Evolutionary conservation across 1,140 invertebrate species (phyloP), one percentile per base, ranked within the genome.

Genomic region (Bradynema listronoti): DNA sequence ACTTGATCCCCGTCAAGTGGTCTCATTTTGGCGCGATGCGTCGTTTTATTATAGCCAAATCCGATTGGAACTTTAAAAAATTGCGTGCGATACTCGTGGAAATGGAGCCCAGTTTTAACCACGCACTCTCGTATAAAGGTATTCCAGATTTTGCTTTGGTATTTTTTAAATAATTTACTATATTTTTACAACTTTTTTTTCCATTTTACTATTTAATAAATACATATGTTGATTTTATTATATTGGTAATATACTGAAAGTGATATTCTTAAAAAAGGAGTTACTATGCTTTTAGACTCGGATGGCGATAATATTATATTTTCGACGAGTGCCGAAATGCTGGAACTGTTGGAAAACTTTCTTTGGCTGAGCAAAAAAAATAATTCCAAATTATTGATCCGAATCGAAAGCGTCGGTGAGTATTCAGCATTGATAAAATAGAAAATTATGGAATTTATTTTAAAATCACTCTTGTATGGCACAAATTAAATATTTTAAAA

Each of bases 281-380:
- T n/a, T n/a, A n/a, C n/a, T 27, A 16, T 69, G 24, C 22, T 24
- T 66, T 60, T 43, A 67, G 61, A 66, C 61, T 45, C n/a, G 32
- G 61, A 66, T 16, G 55, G 25, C 32, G 61, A 66, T 59, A 43
- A 25, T 27, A 63, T 66, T 27, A 42, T 42, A 14, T 69, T 60
- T 34, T 25, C 32, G 9, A 43, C 47, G 9, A 63, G 33, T 43
- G 33, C 60, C 27, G 57, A 59, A 30, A 59, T 59, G 57, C 32
- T 41, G 6, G 19, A 46, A 42, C 42, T 61, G 58, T 27, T 61
- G 16, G 30, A 5, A 32, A 29, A 64, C 16, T 64, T 61, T 25
- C 58, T 24, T 1, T 27, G 64, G 50, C 16, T 64, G 14, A 22
- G 29, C 7, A 49, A 29, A 16, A 27, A 39, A 27, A 61, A 58